These are phyloP conservation scores for Matsumurasca onukii DNA, from an alignment of 1,140 invertebrate genomes.

Conservation along the genomic window DNA sequence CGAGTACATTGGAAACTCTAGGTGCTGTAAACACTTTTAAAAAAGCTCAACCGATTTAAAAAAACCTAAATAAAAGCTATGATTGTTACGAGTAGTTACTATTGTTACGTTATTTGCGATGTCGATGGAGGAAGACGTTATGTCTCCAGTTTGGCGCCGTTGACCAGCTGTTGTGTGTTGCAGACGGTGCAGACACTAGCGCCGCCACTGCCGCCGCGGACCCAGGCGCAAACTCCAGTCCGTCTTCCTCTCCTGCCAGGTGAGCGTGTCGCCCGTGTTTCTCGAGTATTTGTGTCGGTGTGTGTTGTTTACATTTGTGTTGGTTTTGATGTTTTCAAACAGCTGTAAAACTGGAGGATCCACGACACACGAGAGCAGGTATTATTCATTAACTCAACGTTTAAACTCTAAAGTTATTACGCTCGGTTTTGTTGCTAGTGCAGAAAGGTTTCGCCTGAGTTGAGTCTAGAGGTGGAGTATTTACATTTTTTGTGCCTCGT, in stretches of 20 bases:
- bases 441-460: background rate
- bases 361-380: background rate
- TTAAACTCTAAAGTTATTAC: no score
- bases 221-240: slow-evolving; percentile 30
- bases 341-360: slow-evolving; percentile 28
- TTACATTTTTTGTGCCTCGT: slow-evolving; percentile 16
- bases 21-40: no score
- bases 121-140: no score
- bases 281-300: slow-evolving; percentile 13
- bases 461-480: background rate
- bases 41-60: no score
- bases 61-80: no score
- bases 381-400: no score
- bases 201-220: slow-evolving; percentile 36
- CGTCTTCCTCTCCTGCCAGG: background rate
- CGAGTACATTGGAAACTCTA: no score
- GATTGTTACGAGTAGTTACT: no score
- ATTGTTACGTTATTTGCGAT: no score
- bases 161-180: slow-evolving; percentile 22
- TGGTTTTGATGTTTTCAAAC: slow-evolving; percentile 7
- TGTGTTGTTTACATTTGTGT: slow-evolving; percentile 26
- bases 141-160: no score
- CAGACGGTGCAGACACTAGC: slow-evolving; percentile 26
- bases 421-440: no score
- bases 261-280: slow-evolving; percentile 15